Percentiles rank a stretch among this genome's conserved stretches.
Evolutionary conservation across 2,797 vertebrate genomes (phyloP).

Genomic region (Danio choprae): DNA sequence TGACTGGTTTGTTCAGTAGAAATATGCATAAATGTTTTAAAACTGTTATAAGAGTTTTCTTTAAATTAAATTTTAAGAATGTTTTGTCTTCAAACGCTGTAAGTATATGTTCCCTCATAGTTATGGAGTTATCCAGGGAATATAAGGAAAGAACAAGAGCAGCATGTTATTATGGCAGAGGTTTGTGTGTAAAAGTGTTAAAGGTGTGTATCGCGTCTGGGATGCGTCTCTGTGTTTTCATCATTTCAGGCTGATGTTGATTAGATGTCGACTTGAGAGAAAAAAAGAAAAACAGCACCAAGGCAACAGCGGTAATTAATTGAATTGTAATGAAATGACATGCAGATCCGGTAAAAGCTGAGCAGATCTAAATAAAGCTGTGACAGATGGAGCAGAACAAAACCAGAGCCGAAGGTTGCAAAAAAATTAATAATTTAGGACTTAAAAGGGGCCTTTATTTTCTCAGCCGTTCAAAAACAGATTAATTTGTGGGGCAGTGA

Average conservation of each 20-base stretch:
- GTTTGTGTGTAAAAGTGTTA: too few relatives aligned
- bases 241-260: neutral
- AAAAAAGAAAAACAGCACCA: neutral
- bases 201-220: neutral
- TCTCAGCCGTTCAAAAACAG: neutral
- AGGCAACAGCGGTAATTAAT: neutral
- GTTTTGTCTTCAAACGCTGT: too few relatives aligned
- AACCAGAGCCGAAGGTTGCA: neutral
- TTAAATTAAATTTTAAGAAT: too few relatives aligned
- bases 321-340: neutral
- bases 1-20: too few relatives aligned
- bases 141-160: too few relatives aligned
- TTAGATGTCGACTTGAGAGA: neutral
- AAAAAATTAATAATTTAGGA: neutral
- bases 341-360: neutral
- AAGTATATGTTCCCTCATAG: too few relatives aligned
- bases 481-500: neutral
- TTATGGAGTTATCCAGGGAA: too few relatives aligned
- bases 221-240: neutral
- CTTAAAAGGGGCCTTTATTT: neutral
- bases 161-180: too few relatives aligned
- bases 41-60: too few relatives aligned
- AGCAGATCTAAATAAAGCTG: neutral
- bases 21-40: too few relatives aligned
- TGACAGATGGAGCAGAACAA: slow-evolving; percentile 23